Conservation (phyloP, 1,140 invertebrate species). For the Kradibia gibbosae region DNA sequence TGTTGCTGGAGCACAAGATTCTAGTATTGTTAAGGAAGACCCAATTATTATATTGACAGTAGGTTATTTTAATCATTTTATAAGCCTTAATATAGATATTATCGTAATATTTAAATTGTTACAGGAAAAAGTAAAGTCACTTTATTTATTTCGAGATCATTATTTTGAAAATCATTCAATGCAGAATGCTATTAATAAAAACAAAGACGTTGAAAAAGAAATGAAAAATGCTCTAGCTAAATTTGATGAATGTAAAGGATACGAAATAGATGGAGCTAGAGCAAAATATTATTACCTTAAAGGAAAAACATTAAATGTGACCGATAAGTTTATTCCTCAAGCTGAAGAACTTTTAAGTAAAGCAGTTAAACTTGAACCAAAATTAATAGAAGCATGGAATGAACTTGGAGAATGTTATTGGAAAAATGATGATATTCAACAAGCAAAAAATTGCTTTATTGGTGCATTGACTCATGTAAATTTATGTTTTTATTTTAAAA, state of each 20-base stretch:
- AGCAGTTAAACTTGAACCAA: slow-evolving; percentile 89
- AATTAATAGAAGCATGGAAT: slow-evolving; percentile 89
- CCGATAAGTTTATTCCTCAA: slow-evolving; percentile 78
- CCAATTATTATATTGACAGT: slow-evolving; percentile 69
- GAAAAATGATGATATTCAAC: slow-evolving; percentile 87
- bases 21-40: slow-evolving; percentile 67
- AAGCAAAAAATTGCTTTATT: slow-evolving; percentile 89
- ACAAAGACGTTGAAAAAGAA: slow-evolving; percentile 78
- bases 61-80: slow-evolving; percentile 39
- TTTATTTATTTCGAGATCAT: slow-evolving; percentile 83
- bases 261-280: slow-evolving; percentile 74
- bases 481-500: slow-evolving; percentile 45
- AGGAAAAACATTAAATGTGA: slow-evolving; percentile 85
- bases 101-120: slow-evolving; percentile 55
- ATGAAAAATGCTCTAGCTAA: slow-evolving; percentile 77
- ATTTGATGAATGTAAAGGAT: slow-evolving; percentile 81
- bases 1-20: slow-evolving; percentile 67
- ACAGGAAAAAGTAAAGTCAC: slow-evolving; percentile 77
- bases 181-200: slow-evolving; percentile 79
- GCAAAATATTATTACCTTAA: slow-evolving; percentile 83
- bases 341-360: slow-evolving; percentile 85
- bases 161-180: slow-evolving; percentile 85
- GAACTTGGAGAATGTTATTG: slow-evolving; percentile 92
- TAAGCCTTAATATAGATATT: not conserved
- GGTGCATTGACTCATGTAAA: slow-evolving; percentile 86